phyloP scores from a whole-genome alignment of 2,888 invertebrate species.

The Drosophila rellima region DNA sequence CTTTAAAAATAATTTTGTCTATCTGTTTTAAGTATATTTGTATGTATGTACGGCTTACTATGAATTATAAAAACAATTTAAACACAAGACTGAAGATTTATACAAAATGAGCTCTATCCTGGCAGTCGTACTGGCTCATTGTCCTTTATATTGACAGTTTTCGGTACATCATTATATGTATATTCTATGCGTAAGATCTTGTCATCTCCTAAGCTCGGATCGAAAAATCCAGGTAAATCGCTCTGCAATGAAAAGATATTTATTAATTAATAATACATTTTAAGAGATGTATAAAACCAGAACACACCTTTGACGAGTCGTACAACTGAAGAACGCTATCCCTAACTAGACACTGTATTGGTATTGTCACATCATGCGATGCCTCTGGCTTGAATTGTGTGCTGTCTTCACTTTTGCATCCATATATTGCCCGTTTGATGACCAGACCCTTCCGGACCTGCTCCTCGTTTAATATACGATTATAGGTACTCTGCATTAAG shows the following conservation, averaged over 20 bases:
- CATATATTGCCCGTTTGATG: conserved; percentile 93
- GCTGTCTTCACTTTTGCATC: conserved; percentile 87
- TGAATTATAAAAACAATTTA: conserved; percentile 63
- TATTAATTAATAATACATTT: background rate
- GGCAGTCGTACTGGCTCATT: conserved; percentile 92
- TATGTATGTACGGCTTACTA: conserved; percentile 35
- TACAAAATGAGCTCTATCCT: conserved; percentile 53
- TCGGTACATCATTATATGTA: conserved; percentile 92
- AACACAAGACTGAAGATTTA: conserved; percentile 77
- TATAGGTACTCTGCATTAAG: conserved; percentile 96
- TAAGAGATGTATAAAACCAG: background rate
- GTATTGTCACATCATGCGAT: conserved; percentile 95
- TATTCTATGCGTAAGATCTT: conserved; percentile 95
- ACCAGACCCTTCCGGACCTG: conserved; percentile 93
- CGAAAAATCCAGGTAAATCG: conserved; percentile 98
- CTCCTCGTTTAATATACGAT: conserved; percentile 93
- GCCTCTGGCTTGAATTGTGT: conserved; percentile 83
- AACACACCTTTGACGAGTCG: conserved; percentile 92
- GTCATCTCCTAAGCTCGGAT: conserved; percentile 96
- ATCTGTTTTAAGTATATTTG: conserved; percentile 13
- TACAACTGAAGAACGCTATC: conserved; percentile 95
- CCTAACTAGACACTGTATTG: conserved; percentile 96
- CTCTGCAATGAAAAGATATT: conserved; percentile 88
- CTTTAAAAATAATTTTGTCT: conserved; percentile 8
- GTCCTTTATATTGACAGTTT: conserved; percentile 93